Evolutionary conservation across 2,888 invertebrate genomes (phyloP).

Genomic region (Athetis lepigone): DNA sequence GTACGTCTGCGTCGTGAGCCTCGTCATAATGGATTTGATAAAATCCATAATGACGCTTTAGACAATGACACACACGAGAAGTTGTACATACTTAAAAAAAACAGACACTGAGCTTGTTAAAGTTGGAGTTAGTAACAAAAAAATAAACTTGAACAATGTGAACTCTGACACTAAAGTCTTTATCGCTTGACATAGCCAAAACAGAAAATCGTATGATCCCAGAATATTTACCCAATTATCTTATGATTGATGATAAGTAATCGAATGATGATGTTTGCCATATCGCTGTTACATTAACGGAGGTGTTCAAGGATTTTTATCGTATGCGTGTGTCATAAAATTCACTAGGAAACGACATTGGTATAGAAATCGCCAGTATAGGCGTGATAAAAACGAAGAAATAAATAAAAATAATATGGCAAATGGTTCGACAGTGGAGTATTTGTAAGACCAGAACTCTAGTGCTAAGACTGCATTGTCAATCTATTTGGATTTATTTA

Average conservation of each 20-base stretch:
- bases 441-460: too few species aligned
- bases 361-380: neutral
- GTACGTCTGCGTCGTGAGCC: neutral
- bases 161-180: constrained; percentile 18
- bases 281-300: constrained; percentile 36
- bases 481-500: too few species aligned
- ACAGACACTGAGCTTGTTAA: constrained; percentile 8
- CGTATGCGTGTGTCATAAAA: constrained; percentile 4
- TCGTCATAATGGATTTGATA: neutral
- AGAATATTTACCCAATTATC: constrained; percentile 26
- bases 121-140: neutral
- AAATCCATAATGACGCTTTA: constrained; percentile 5
- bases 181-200: constrained; percentile 32
- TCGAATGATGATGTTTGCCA: constrained; percentile 27
- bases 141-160: constrained; percentile 12
- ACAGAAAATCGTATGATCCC: constrained; percentile 48
- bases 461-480: too few species aligned
- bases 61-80: neutral
- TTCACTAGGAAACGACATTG: constrained; percentile 15
- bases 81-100: neutral
- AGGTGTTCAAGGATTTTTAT: constrained; percentile 36
- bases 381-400: too few species aligned
- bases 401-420: too few species aligned
- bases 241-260: constrained; percentile 24
- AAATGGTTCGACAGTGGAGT: too few species aligned